These are phyloP conservation scores for Cryptus viduatorius DNA, from an alignment of 2,888 invertebrate genomes.

Conservation along the genomic window DNA sequence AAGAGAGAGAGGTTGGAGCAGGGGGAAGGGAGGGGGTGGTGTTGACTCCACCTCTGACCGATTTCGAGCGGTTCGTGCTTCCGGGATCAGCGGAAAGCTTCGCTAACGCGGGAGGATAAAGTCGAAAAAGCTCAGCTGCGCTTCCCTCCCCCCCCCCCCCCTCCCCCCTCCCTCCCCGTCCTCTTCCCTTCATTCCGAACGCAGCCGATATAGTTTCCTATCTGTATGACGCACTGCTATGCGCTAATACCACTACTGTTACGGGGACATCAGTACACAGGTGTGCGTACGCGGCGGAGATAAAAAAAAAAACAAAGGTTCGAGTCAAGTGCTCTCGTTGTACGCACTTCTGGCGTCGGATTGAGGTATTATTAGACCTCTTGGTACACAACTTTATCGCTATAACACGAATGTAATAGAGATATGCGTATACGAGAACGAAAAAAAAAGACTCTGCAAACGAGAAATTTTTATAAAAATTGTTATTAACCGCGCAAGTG, in stretches of 20 bases:
- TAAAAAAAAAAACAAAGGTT: background rate
- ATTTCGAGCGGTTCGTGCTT: conserved; percentile 78
- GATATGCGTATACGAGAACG: no score
- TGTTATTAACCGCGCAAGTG: no score
- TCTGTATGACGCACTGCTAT: background rate
- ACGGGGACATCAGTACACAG: background rate
- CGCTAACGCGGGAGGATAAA: conserved; percentile 78
- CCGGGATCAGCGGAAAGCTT: conserved; percentile 81
- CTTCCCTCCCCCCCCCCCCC: conserved; percentile 49
- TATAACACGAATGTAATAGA: background rate
- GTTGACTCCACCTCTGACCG: conserved; percentile 74
- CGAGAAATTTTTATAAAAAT: no score
- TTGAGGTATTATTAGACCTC: background rate
- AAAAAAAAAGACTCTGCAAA: no score
- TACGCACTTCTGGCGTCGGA: background rate
- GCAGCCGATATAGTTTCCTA: background rate
- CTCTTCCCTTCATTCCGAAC: background rate
- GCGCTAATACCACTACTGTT: background rate
- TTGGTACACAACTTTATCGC: background rate
- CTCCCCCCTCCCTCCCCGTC: background rate
- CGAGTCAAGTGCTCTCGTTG: background rate
- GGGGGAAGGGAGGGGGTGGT: conserved; percentile 63
- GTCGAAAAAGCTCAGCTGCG: conserved; percentile 73
- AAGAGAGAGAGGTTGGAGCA: conserved; percentile 17
- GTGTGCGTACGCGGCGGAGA: background rate